phyloP scores from a whole-genome alignment of 2,888 invertebrate genomes.

The Nycteola revayana region DNA sequence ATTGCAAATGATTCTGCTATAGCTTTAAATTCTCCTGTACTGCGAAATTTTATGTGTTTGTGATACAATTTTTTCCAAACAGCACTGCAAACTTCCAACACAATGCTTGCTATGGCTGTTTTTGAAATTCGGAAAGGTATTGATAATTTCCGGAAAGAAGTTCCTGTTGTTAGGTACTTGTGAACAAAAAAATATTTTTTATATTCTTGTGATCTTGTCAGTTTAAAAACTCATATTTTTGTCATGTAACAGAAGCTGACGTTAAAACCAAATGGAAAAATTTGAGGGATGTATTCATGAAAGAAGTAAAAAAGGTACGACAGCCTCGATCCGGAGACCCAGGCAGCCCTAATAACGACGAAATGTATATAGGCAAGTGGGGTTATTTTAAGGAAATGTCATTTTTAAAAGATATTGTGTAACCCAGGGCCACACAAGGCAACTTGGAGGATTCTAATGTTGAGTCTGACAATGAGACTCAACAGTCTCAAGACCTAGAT shows the following conservation, averaged over 20 bases:
- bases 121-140: constrained; percentile 21
- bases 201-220: constrained; percentile 5
- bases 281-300: constrained; percentile 20
- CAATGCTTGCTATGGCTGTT: constrained; percentile 19
- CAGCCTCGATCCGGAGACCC: constrained; percentile 23
- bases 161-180: constrained; percentile 20
- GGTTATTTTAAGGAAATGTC: constrained; percentile 9
- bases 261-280: constrained; percentile 19
- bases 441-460: constrained; percentile 13
- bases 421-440: constrained; percentile 13
- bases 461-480: constrained; percentile 17
- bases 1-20: constrained; percentile 16
- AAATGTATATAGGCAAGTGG: constrained; percentile 17
- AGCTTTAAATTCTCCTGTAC: constrained; percentile 16
- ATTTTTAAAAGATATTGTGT: constrained; percentile 12
- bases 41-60: constrained; percentile 19
- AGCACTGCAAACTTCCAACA: constrained; percentile 15
- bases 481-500: constrained; percentile 1
- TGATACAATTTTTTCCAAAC: constrained; percentile 16
- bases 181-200: constrained; percentile 12
- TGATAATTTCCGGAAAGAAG: constrained; percentile 19
- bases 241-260: constrained; percentile 17
- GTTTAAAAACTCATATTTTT: constrained; percentile 2
- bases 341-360: constrained; percentile 22
- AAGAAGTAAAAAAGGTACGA: constrained; percentile 21